These are phyloP conservation scores for Muntiacus muntjak DNA, from an alignment of 2,113 vertebrate species.

Conservation along the genomic window DNA sequence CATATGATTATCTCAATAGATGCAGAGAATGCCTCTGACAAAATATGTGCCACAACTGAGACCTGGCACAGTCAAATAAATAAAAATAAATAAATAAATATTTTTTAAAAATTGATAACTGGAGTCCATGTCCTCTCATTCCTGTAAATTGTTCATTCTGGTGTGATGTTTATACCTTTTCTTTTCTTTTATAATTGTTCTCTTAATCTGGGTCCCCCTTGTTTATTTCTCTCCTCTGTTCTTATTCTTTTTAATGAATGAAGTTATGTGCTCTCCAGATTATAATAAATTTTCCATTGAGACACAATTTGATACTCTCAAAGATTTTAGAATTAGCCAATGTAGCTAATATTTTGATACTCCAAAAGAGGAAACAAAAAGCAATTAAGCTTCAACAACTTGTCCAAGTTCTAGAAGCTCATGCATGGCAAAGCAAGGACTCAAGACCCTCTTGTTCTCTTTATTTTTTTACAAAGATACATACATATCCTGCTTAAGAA, in stretches of 20 bases:
- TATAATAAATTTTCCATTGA: neutral
- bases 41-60: accelerated
- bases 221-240: neutral
- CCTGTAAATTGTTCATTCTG: neutral
- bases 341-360: neutral
- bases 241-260: neutral
- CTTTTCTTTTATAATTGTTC: neutral
- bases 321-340: neutral
- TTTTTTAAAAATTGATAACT: neutral
- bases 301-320: neutral
- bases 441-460: neutral
- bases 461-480: neutral
- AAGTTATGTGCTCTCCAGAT: neutral
- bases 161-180: neutral
- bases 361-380: neutral
- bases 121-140: neutral
- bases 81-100: neutral
- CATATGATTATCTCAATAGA: too few species aligned
- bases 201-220: neutral
- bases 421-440: neutral
- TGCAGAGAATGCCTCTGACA: too few species aligned
- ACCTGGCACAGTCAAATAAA: neutral
- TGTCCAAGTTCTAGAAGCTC: neutral
- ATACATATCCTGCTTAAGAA: neutral
- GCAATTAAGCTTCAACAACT: neutral